These are phyloP conservation scores for Zaprionus bogoriensis DNA, from an alignment of 2,888 invertebrate genomes.

Conservation along the genomic window DNA sequence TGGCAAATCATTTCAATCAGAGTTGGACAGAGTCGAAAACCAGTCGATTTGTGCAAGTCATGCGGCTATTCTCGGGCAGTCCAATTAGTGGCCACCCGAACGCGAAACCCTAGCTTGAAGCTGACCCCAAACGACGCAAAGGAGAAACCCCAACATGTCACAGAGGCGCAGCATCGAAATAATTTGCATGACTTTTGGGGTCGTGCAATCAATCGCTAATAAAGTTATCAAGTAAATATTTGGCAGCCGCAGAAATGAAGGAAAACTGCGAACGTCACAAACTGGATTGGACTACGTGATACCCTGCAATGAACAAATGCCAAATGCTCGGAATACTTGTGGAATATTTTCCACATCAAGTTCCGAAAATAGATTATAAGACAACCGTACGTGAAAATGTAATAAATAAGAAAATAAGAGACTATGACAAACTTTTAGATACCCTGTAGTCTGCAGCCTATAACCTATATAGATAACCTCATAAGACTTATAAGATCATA, in stretches of 20 bases:
- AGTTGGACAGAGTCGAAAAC: constrained; percentile 29
- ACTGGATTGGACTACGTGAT: background rate
- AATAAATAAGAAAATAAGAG: too few relatives aligned
- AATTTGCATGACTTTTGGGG: constrained; percentile 36
- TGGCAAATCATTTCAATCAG: constrained; percentile 54
- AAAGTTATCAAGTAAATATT: constrained; percentile 21
- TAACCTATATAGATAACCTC: too few relatives aligned
- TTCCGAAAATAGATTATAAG: background rate
- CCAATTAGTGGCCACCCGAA: constrained; percentile 21
- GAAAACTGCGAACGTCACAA: too few relatives aligned
- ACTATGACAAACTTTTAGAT: too few relatives aligned
- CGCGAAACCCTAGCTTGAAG: background rate
- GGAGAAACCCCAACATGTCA: constrained; percentile 9
- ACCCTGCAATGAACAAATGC: background rate
- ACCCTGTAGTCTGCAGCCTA: too few relatives aligned
- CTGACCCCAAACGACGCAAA: constrained; percentile 22
- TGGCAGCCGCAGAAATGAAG: background rate
- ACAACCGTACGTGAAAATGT: too few relatives aligned
- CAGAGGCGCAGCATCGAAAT: background rate
- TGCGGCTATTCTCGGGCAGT: constrained; percentile 28
- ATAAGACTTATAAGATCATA: too few relatives aligned
- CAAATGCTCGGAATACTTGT: background rate
- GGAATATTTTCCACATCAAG: too few relatives aligned
- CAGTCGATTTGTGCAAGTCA: constrained; percentile 26
- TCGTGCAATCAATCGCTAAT: constrained; percentile 25